phyloP scores from a whole-genome alignment of 2,888 invertebrate genomes.

The Drosophila siamana region DNA sequence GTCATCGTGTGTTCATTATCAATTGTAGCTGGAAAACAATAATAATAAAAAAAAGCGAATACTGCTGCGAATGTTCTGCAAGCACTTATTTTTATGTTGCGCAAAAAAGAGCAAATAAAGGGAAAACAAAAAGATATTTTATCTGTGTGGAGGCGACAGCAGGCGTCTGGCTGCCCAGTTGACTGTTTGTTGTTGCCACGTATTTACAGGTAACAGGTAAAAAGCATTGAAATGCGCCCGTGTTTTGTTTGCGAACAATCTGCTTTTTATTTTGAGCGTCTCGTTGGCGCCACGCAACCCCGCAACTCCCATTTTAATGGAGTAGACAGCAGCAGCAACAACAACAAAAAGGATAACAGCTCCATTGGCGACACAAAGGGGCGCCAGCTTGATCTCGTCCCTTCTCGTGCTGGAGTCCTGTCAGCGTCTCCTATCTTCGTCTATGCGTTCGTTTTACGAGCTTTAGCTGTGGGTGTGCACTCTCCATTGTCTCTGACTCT shows the following conservation, averaged over 20 bases:
- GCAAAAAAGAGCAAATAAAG: slow-evolving; percentile 31
- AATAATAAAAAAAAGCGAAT: no score
- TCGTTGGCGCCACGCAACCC: slow-evolving; percentile 63
- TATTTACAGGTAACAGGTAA: slow-evolving; percentile 71
- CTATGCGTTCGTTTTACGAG: slow-evolving; percentile 20
- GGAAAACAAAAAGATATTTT: slow-evolving; percentile 63
- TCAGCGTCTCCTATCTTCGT: slow-evolving; percentile 4
- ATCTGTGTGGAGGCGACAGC: slow-evolving; percentile 53
- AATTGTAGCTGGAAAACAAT: slow-evolving; percentile 38
- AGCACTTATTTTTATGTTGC: slow-evolving; percentile 62
- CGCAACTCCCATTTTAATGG: slow-evolving; percentile 64
- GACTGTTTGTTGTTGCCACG: slow-evolving; percentile 35
- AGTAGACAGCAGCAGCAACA: slow-evolving; percentile 62
- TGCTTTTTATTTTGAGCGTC: slow-evolving; percentile 79
- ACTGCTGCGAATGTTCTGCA: slow-evolving; percentile 21
- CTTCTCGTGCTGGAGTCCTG: background rate
- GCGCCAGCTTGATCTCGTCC: slow-evolving; percentile 51
- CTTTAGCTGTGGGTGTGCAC: slow-evolving; percentile 15
- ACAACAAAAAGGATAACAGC: slow-evolving; percentile 40
- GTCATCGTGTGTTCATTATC: slow-evolving; percentile 69
- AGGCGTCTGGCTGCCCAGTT: slow-evolving; percentile 39
- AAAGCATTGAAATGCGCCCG: slow-evolving; percentile 76
- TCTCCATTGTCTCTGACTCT: slow-evolving; percentile 16
- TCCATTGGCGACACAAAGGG: slow-evolving; percentile 66
- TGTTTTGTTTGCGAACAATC: slow-evolving; percentile 79